Conservation (phyloP, 2,113 vertebrate genomes). For the Fukomys damarensis region DNA sequence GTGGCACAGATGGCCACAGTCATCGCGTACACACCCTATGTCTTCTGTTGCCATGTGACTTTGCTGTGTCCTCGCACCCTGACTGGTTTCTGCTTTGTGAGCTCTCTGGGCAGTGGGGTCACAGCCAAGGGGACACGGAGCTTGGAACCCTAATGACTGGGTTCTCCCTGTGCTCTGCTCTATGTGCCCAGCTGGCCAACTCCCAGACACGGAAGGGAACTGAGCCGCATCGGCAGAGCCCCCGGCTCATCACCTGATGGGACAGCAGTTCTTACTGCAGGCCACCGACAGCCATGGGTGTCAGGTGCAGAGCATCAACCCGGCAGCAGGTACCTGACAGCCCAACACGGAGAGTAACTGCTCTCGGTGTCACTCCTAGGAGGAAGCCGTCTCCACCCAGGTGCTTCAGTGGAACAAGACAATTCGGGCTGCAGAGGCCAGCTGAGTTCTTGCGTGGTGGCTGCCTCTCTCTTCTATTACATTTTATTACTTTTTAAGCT, state of each 20-base stretch:
- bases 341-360: not conserved
- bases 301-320: not conserved
- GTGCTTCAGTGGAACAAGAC: accelerated
- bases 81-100: not conserved
- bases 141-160: not conserved
- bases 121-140: not conserved
- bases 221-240: not conserved
- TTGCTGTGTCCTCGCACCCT: not conserved
- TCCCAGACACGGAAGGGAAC: not conserved
- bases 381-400: accelerated
- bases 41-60: not conserved
- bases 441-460: too few relatives aligned
- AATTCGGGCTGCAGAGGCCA: not conserved
- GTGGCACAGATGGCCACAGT: too few relatives aligned
- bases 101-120: not conserved
- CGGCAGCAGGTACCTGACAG: accelerated
- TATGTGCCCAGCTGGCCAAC: not conserved
- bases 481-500: not conserved
- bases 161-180: not conserved
- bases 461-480: too few relatives aligned
- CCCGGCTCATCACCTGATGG: not conserved
- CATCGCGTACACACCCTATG: not conserved
- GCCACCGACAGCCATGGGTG: accelerated
- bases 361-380: not conserved
- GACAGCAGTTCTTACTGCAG: accelerated